phyloP scores from a whole-genome alignment of 2,797 vertebrate genomes.

The Oryzias dopingdopingensis region DNA sequence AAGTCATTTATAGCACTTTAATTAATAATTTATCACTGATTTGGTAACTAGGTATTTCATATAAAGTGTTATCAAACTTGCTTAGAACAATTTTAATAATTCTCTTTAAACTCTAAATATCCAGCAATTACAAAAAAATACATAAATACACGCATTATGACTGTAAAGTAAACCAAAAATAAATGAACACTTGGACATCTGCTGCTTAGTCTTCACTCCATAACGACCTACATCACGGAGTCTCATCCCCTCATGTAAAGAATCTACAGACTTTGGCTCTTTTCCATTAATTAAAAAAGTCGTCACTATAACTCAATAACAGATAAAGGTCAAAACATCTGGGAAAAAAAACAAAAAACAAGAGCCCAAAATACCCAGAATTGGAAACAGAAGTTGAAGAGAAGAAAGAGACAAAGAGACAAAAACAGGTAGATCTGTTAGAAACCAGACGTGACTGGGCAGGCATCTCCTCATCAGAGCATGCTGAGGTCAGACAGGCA shows the following conservation, averaged over 20 bases:
- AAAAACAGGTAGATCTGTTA: conserved; percentile 76
- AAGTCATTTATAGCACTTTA: no score
- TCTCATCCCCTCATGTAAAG: conserved; percentile 67
- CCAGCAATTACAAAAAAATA: background rate
- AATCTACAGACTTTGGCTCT: conserved; percentile 63
- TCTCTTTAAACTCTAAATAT: no score
- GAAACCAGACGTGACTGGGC: conserved; percentile 71
- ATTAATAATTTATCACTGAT: no score
- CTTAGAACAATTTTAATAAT: no score
- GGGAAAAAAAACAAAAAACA: conserved; percentile 7
- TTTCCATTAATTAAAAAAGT: conserved; percentile 60
- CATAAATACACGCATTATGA: conserved; percentile 3
- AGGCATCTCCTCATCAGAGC: conserved; percentile 62
- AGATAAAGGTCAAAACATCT: conserved; percentile 42
- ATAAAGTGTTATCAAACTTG: no score
- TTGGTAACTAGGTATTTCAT: no score
- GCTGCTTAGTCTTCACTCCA: conserved; percentile 62
- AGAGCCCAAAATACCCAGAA: conserved; percentile 71
- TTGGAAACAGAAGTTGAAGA: conserved; percentile 75
- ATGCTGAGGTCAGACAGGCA: conserved; percentile 63
- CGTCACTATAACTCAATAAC: conserved; percentile 40
- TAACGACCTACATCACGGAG: conserved; percentile 62
- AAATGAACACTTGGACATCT: conserved; percentile 28
- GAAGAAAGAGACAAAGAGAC: conserved; percentile 75
- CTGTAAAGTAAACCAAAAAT: conserved; percentile 7